These are phyloP conservation scores for Tor tambroides DNA, from an alignment of 2,113 vertebrate species.

Conservation along the genomic window DNA sequence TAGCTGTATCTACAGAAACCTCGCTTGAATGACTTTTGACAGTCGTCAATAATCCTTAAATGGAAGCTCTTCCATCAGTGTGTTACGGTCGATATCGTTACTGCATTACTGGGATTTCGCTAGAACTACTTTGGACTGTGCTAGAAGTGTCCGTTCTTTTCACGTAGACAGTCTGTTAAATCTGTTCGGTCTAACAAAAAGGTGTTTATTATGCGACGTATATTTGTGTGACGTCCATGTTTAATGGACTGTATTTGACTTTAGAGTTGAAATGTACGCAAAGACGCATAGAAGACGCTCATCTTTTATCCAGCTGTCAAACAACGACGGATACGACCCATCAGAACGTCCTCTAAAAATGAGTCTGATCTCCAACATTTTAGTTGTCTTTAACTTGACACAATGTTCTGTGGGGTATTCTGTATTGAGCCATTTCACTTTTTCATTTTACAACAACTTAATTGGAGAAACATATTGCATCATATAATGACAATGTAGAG, in stretches of 20 bases:
- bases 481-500: neutral
- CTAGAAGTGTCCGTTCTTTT: neutral
- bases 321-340: neutral
- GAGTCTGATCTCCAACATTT: neutral
- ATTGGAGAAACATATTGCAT: conserved; percentile 6
- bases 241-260: conserved; percentile 12
- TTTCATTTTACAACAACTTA: neutral
- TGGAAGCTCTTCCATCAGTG: neutral
- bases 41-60: neutral
- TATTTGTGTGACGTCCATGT: conserved; percentile 19
- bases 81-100: conserved; percentile 12
- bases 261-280: neutral
- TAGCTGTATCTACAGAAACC: conserved; percentile 18
- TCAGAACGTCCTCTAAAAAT: neutral
- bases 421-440: conserved; percentile 22
- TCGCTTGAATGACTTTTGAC: neutral
- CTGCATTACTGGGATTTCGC: neutral
- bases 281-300: neutral
- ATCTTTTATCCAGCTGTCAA: neutral
- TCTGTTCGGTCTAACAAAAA: neutral
- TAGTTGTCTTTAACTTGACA: neutral
- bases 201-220: conserved; percentile 3
- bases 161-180: neutral
- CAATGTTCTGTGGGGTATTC: conserved; percentile 25
- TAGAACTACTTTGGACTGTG: neutral